These are phyloP conservation scores for Grus americana DNA, from an alignment of 2,113 vertebrate genomes.

Conservation along the genomic window DNA sequence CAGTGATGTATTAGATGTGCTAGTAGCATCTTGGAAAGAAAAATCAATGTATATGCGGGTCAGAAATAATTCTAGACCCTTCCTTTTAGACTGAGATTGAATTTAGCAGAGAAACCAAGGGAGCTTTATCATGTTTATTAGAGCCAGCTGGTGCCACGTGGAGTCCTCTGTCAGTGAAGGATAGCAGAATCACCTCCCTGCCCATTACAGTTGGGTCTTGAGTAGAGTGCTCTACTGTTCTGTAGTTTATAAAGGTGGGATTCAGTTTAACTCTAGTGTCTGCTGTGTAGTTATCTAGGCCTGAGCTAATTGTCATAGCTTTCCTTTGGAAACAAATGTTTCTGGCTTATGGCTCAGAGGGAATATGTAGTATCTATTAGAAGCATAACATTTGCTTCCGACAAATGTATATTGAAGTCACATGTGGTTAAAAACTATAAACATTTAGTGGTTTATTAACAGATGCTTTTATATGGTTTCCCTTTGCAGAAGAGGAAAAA, in stretches of 20 bases:
- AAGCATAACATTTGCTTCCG: not conserved
- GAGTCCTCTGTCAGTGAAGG: not conserved
- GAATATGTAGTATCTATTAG: not conserved
- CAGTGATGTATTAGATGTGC: not conserved
- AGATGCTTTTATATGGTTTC: not conserved
- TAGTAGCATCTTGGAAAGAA: not conserved
- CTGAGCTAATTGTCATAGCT: not conserved
- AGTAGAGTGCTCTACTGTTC: not conserved
- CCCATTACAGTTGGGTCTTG: not conserved
- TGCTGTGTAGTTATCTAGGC: not conserved
- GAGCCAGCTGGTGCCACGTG: not conserved
- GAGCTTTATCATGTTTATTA: not conserved
- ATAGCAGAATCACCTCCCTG: not conserved
- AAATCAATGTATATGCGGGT: not conserved
- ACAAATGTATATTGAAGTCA: not conserved
- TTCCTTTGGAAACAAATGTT: not conserved
- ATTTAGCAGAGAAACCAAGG: not conserved
- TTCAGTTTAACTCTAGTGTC: not conserved
- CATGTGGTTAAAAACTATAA: not conserved
- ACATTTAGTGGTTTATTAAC: not conserved
- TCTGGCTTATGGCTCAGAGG: not conserved
- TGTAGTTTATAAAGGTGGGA: not conserved
- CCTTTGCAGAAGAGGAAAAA: not conserved
- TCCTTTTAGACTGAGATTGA: not conserved
- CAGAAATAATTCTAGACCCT: not conserved